These are phyloP conservation scores for Sinocyclocheilus maitianheensis DNA, from an alignment of 2,113 vertebrate species.

Conservation along the genomic window DNA sequence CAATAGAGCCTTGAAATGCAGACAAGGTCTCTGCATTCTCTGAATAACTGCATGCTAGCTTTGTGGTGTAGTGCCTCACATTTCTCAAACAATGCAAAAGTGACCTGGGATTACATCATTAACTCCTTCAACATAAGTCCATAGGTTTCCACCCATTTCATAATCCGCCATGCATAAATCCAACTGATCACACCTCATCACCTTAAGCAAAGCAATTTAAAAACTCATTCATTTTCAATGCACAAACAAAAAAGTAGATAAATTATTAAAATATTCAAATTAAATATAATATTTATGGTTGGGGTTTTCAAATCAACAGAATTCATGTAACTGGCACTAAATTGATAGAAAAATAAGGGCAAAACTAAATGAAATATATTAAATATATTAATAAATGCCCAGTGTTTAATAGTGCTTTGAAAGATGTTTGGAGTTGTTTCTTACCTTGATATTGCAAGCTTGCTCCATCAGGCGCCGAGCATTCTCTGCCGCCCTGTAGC, in stretches of 20 bases:
- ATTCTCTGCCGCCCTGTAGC: slow-evolving; percentile 96
- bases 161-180: neutral
- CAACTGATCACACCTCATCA: neutral
- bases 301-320: neutral
- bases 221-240: neutral
- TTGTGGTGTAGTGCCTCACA: neutral
- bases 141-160: neutral
- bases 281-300: neutral
- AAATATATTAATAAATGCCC: neutral
- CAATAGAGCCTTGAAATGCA: neutral
- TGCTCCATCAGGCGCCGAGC: slow-evolving; percentile 96
- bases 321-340: neutral
- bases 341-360: neutral
- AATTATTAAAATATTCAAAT: neutral
- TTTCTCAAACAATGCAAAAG: slow-evolving; percentile 12
- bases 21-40: slow-evolving; percentile 64
- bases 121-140: neutral
- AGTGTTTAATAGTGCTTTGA: neutral
- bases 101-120: neutral
- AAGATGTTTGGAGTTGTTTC: neutral
- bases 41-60: slow-evolving; percentile 52
- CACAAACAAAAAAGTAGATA: neutral
- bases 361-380: neutral
- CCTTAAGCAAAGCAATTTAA: neutral
- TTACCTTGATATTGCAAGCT: slow-evolving; percentile 97